A percentile compares a stretch with the other conserved stretches of the same genome.
phyloP scores from a whole-genome alignment of 2,888 invertebrate species.

The Pseudococcus jackbeardsleyi region DNA sequence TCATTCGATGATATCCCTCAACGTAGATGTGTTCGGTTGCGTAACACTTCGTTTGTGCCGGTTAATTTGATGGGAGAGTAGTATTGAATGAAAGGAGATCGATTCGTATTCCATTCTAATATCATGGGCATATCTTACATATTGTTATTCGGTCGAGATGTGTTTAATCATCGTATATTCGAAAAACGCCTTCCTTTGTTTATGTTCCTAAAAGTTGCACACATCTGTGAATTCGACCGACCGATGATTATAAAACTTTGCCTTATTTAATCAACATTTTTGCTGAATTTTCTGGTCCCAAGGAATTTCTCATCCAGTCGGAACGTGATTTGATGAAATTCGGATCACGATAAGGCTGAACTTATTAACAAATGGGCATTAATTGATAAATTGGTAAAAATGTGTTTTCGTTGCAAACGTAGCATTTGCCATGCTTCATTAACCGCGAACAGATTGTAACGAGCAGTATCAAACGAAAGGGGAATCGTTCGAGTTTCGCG shows the following conservation, averaged over 20 bases:
- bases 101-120: background rate
- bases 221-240: background rate
- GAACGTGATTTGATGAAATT: background rate
- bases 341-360: no score
- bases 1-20: background rate
- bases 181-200: background rate
- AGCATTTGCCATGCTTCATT: background rate
- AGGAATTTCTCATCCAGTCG: background rate
- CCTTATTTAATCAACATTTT: background rate
- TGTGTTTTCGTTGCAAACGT: background rate
- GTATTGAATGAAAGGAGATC: background rate
- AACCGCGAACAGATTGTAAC: conserved; percentile 1
- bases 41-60: conserved; percentile 8
- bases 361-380: background rate
- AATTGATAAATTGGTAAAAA: background rate
- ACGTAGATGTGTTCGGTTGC: background rate
- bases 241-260: background rate
- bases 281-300: background rate
- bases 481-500: conserved; percentile 9
- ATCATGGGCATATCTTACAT: background rate
- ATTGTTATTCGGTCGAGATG: background rate
- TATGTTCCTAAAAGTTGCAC: background rate
- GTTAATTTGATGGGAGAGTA: background rate
- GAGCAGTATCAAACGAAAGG: background rate
- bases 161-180: background rate